A percentile compares a stretch with the other conserved stretches of the same genome.
phyloP scores from a whole-genome alignment of 2,113 vertebrate species.

The Alectura lathami region DNA sequence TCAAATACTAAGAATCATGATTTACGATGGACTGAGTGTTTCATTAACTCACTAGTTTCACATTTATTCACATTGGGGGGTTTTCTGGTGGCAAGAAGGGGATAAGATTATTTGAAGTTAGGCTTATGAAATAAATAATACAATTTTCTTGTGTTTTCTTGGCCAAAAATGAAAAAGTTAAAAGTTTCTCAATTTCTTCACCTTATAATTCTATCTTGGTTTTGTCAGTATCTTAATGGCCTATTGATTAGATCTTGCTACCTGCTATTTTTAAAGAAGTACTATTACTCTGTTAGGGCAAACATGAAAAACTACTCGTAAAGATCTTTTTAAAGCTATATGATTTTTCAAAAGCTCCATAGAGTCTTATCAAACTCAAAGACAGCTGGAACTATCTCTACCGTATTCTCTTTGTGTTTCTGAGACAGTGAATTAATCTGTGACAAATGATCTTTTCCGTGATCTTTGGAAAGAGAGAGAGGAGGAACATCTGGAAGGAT shows the following conservation, averaged over 20 bases:
- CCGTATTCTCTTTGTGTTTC: conserved; percentile 31
- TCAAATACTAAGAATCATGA: background rate
- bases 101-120: background rate
- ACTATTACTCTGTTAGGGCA: conserved; percentile 47
- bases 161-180: conserved; percentile 51
- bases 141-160: conserved; percentile 39
- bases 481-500: background rate
- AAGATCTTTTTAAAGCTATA: conserved; percentile 33
- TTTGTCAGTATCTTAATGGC: conserved; percentile 50
- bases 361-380: conserved; percentile 28
- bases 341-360: conserved; percentile 63
- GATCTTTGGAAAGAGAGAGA: background rate
- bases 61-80: background rate
- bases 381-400: conserved; percentile 41
- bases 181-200: conserved; percentile 55
- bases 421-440: conserved; percentile 44
- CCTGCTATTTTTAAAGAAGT: conserved; percentile 52
- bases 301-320: conserved; percentile 67
- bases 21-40: background rate
- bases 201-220: conserved; percentile 24
- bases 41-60: background rate
- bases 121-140: conserved; percentile 40
- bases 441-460: background rate
- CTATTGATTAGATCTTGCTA: conserved; percentile 59
- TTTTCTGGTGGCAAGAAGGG: background rate